Evolutionary conservation across 2,888 invertebrate genomes (phyloP).

Genomic region (Elysia crispata): DNA sequence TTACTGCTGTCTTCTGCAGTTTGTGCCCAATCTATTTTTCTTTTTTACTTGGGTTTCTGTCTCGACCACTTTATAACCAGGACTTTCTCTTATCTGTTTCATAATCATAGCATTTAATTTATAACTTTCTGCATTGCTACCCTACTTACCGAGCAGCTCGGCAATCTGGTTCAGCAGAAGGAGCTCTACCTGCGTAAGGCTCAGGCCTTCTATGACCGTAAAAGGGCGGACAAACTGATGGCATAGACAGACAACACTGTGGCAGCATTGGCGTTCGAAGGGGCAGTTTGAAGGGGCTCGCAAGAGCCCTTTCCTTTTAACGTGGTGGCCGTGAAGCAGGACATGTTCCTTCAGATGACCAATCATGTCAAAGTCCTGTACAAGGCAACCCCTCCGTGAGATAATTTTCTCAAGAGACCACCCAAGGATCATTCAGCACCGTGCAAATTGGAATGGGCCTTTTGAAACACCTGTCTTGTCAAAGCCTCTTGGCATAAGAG

Average conservation of each 20-base stretch:
- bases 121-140: not conserved
- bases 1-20: no score
- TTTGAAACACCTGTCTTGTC: no score
- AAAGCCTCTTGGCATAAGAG: no score
- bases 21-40: no score
- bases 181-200: not conserved
- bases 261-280: not conserved
- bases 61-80: no score
- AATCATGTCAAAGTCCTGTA: not conserved
- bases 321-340: not conserved
- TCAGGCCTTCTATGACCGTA: not conserved
- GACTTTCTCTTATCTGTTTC: not conserved
- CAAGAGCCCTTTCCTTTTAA: not conserved
- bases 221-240: not conserved
- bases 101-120: not conserved
- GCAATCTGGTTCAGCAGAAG: not conserved
- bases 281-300: not conserved
- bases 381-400: not conserved
- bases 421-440: not conserved
- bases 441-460: not conserved
- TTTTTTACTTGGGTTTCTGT: no score
- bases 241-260: not conserved
- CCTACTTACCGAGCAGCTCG: not conserved
- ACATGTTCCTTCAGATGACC: not conserved
- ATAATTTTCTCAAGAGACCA: conserved; percentile 14